These are phyloP conservation scores for Villa cingulata DNA, from an alignment of 2,888 invertebrate genomes.

Conservation along the genomic window DNA sequence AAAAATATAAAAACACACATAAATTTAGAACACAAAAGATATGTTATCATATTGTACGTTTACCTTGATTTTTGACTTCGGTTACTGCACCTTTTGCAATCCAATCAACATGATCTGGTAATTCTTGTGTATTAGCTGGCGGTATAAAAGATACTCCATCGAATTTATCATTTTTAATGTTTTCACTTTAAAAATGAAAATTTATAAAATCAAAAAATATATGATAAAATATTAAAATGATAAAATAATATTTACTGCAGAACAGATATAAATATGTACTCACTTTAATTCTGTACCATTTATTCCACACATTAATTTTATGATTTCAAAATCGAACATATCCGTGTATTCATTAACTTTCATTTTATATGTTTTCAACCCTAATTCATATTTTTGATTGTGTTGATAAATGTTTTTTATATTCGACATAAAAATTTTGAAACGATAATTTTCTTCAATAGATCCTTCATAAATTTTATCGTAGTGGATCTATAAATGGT, in stretches of 20 bases:
- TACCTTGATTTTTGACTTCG: constrained; percentile 1
- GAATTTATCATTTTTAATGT: not conserved
- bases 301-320: not conserved
- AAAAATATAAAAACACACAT: not conserved
- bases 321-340: not conserved
- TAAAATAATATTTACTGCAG: no score
- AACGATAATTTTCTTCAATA: not conserved
- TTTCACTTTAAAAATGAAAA: not conserved
- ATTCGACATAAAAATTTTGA: not conserved
- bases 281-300: not conserved
- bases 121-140: not conserved
- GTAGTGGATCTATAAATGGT: not conserved
- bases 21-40: no score
- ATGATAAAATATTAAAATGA: no score
- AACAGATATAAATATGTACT: not conserved
- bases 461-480: not conserved
- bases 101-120: not conserved
- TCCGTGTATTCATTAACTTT: not conserved
- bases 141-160: not conserved
- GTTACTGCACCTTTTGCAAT: not conserved
- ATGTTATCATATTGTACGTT: not conserved
- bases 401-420: not conserved
- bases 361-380: not conserved
- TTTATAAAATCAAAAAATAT: no score
- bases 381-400: not conserved